Percentiles rank a stretch among this genome's conserved stretches.
Evolutionary conservation across 2,797 vertebrate species (phyloP).

Genomic region (Pseudochirops cupreus): DNA sequence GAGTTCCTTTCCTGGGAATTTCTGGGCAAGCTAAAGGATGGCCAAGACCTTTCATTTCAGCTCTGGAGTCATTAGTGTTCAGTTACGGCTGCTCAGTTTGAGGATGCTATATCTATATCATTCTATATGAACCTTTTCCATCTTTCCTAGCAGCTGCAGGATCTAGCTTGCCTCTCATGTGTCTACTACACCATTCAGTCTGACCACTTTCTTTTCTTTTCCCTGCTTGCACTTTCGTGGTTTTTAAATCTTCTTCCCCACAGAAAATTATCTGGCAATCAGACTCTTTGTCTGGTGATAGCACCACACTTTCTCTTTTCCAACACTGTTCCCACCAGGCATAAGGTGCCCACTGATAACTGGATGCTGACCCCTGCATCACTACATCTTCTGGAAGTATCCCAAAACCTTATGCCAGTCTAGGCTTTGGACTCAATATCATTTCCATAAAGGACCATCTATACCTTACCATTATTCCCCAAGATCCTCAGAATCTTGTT

Average conservation of each 20-base stretch:
- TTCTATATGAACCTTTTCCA: not conserved
- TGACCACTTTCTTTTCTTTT: not conserved
- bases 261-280: not conserved
- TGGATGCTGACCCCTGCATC: not conserved
- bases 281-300: not conserved
- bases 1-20: not conserved
- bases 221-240: not conserved
- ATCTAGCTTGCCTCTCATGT: not conserved
- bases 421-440: not conserved
- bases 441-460: not conserved
- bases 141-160: not conserved
- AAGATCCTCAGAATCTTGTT: not conserved
- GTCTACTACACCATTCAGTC: not conserved
- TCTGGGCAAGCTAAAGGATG: not conserved
- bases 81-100: not conserved
- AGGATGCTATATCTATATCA: not conserved
- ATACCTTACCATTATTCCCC: not conserved
- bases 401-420: not conserved
- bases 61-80: not conserved
- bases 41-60: not conserved
- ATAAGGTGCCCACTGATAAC: not conserved
- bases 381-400: not conserved
- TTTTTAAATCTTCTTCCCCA: not conserved
- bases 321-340: not conserved
- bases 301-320: not conserved